Conservation (phyloP, 1,140 invertebrate genomes). For the Helicorthomorpha holstii region DNA sequence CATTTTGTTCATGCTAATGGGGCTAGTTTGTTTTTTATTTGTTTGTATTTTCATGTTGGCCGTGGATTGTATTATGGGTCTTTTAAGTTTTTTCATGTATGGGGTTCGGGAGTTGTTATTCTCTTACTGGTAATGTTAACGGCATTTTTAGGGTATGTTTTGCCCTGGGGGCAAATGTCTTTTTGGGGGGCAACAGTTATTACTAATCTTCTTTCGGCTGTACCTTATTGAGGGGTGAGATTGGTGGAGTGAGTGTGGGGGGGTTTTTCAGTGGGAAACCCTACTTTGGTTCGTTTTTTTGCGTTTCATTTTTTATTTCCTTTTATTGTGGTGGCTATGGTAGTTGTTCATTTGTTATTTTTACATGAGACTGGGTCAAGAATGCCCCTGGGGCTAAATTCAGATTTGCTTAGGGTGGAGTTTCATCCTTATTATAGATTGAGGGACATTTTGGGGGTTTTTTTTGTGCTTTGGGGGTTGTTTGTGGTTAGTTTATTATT, state of each 20-base stretch:
- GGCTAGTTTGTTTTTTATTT: neutral
- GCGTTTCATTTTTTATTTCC: neutral
- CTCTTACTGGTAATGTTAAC: neutral
- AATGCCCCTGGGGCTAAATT: neutral
- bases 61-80: neutral
- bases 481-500: slow-evolving; percentile 14
- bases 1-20: neutral
- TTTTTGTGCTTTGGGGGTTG: neutral
- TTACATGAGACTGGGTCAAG: neutral
- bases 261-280: neutral
- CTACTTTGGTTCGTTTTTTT: neutral
- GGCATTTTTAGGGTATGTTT: neutral
- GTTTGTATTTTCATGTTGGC: neutral
- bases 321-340: neutral
- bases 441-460: neutral
- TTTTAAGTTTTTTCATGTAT: neutral
- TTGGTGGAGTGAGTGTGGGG: neutral
- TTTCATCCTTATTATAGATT: neutral
- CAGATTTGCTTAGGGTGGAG: neutral
- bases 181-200: neutral
- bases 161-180: neutral
- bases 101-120: neutral
- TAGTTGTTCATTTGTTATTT: neutral
- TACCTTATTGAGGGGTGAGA: neutral
- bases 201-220: neutral